Base-by-base conservation (phyloP, 2,113 vertebrate genomes). In the Barnardius zonarius region DNA sequence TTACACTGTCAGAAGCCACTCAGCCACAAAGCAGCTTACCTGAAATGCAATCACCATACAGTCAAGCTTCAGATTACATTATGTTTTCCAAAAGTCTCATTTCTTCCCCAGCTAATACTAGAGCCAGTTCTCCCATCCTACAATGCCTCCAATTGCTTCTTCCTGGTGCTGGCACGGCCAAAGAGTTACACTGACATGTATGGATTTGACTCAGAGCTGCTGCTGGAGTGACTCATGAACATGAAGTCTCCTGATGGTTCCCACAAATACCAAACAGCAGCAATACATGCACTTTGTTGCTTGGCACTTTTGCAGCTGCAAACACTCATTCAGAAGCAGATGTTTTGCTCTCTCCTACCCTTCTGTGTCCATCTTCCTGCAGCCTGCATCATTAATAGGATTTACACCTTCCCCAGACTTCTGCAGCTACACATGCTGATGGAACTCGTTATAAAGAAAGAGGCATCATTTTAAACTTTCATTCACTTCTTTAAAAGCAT, bases 221-320 rank as follows among this genome's bases (percentile, higher is more conserved):
- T 92, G 86, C 35, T 86, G 44, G 63, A 57, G 75, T 93, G 94
- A 97, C 95, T 96, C 92, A 93, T 7, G 27, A 57, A 54, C 70
- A 28, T 1, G 18, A 70, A 88, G 72, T 23, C 69, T 93, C 63
- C 83, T 30, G 66, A 49, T 64, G 64, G 57, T 88, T 92, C 90
- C 59, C 77, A 92, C 86, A 90, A 83, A 52, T 0, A 52, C 55
- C 74, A 80, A 91, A 30, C 31, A 68, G 35, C 0, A 7, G 52
- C 74, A 73, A 33, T 2, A 33, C 27, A 11, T 3, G 24, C 3
- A 27, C 39, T 48, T 61, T 46, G 16, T 13, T 67, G 37, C 49
- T 48, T 35, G 77, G 86, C 62, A 78, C 39, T 31, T 93, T 25
- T 27, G 30, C 16, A 79, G 77, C 49, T 35, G 3, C 27, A 61